Evolutionary conservation across 2,113 vertebrate genomes (phyloP).

Genomic region (Marcusenius ussheri): DNA sequence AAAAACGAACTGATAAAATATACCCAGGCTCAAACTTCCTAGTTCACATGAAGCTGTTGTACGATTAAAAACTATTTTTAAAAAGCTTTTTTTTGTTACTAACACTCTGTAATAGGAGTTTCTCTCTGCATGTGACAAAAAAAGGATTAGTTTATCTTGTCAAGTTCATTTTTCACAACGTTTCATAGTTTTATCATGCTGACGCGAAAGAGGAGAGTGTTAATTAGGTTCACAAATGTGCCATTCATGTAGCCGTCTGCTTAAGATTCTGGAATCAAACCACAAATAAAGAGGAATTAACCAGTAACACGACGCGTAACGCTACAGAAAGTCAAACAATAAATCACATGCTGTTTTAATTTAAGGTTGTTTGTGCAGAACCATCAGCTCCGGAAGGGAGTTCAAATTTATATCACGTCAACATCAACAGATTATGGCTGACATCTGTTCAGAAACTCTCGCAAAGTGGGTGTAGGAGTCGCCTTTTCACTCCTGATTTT

Average conservation of each 20-base stretch:
- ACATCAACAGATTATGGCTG: not conserved
- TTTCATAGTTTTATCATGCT: not conserved
- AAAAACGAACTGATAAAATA: constrained; percentile 23
- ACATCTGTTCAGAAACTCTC: not conserved
- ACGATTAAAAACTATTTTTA: not conserved
- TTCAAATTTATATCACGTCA: not conserved
- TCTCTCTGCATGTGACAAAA: not conserved
- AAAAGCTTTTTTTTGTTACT: not conserved
- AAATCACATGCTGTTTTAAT: not conserved
- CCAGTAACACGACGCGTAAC: not conserved
- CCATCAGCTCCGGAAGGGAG: not conserved
- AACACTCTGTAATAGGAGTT: not conserved
- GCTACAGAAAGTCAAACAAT: not conserved
- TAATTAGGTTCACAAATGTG: constrained; percentile 1
- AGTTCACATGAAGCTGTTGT: constrained; percentile 19
- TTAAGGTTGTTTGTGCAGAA: not conserved
- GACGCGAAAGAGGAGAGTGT: not conserved
- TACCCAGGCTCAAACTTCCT: constrained; percentile 5
- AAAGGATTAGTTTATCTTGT: not conserved
- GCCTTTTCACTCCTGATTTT: not conserved
- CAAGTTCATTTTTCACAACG: not conserved
- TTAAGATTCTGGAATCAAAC: not conserved
- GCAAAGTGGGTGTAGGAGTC: not conserved
- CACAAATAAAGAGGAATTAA: not conserved
- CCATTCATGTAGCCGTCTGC: not conserved